Evolutionary conservation across 2,888 invertebrate genomes (phyloP).

Genomic region (Abrostola tripartita): DNA sequence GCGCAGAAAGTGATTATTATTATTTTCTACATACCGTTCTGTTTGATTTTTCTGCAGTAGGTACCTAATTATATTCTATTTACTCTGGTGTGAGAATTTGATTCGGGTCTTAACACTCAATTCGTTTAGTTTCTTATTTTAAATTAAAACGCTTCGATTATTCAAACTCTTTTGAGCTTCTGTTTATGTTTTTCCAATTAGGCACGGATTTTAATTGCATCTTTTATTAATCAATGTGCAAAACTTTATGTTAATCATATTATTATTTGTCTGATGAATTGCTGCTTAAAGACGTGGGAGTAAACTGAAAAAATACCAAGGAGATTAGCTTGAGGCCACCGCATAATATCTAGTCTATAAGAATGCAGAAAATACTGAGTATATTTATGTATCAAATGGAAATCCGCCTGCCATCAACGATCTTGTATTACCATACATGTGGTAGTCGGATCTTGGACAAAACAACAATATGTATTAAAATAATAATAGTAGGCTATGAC

Average conservation of each 20-base stretch:
- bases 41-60: slow-evolving; percentile 7
- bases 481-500: too few species aligned
- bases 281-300: too few species aligned
- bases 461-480: slow-evolving; percentile 5
- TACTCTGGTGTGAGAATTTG: slow-evolving; percentile 21
- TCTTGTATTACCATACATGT: slow-evolving; percentile 40
- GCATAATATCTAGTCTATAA: too few species aligned
- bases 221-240: too few species aligned
- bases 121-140: slow-evolving; percentile 1
- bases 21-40: not conserved
- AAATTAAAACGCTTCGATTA: not conserved
- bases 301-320: too few species aligned
- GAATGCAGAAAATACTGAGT: too few species aligned
- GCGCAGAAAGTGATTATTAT: too few species aligned
- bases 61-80: slow-evolving; percentile 10
- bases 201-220: too few species aligned
- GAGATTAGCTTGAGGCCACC: too few species aligned
- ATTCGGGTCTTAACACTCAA: slow-evolving; percentile 10
- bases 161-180: not conserved
- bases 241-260: too few species aligned
- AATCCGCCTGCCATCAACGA: slow-evolving; percentile 7
- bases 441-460: slow-evolving; percentile 9
- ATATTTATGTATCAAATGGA: not conserved
- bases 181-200: too few species aligned
- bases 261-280: too few species aligned